Conservation (phyloP, 2,888 invertebrate genomes). For the Lithodes maja region DNA sequence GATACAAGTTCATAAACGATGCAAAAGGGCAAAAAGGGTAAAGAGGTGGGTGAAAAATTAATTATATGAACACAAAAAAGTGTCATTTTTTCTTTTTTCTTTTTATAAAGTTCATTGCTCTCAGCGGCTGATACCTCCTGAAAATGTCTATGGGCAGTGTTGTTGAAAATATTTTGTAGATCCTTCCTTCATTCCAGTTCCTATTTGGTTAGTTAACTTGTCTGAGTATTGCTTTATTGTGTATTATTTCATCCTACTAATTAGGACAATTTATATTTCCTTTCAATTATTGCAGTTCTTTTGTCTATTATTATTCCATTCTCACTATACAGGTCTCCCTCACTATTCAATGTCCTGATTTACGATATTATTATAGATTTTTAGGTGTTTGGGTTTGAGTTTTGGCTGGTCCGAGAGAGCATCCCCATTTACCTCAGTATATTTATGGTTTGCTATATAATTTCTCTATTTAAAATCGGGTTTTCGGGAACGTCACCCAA, state of each 20-base stretch:
- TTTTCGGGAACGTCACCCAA: too few relatives aligned
- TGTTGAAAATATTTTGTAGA: slow-evolving; percentile 26
- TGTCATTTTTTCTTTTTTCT: slow-evolving; percentile 53
- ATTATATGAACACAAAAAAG: slow-evolving; percentile 66
- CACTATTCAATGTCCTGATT: too few relatives aligned
- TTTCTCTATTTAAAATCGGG: too few relatives aligned
- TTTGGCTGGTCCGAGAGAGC: too few relatives aligned
- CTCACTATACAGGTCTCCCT: too few relatives aligned
- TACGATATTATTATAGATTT: too few relatives aligned
- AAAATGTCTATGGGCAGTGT: slow-evolving; percentile 64
- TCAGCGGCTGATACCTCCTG: slow-evolving; percentile 64
- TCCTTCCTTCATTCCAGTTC: slow-evolving; percentile 18
- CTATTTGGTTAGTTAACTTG: slow-evolving; percentile 16
- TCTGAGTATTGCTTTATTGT: slow-evolving; percentile 1
- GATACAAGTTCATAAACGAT: slow-evolving; percentile 56
- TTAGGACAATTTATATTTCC: background rate
- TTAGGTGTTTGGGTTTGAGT: too few relatives aligned
- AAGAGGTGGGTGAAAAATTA: slow-evolving; percentile 33
- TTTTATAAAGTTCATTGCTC: slow-evolving; percentile 41
- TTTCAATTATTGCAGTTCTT: too few relatives aligned
- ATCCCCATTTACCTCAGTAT: too few relatives aligned
- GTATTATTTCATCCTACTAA: background rate
- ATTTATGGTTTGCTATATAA: too few relatives aligned
- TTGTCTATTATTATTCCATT: too few relatives aligned
- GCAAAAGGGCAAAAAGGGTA: slow-evolving; percentile 59